Conservation (phyloP, 2,797 vertebrate species). For the Liasis olivaceus region DNA sequence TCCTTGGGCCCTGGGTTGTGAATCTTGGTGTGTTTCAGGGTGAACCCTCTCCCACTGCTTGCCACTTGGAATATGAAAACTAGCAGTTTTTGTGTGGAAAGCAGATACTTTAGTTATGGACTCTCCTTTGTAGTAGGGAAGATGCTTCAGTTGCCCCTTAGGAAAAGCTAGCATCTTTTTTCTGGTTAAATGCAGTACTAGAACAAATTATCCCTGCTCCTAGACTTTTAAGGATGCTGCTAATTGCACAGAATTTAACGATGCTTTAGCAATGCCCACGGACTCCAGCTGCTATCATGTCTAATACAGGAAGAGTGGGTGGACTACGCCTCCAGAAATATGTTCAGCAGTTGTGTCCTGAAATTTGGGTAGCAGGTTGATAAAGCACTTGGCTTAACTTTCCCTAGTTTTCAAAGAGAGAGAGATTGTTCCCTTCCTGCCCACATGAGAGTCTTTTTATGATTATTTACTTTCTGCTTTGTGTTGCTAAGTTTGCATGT, state of each 20-base stretch:
- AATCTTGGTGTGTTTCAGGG: neutral
- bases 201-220: neutral
- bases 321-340: slow-evolving; percentile 1
- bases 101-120: neutral
- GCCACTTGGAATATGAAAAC: neutral
- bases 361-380: neutral
- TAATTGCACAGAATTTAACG: neutral
- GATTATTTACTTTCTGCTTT: neutral
- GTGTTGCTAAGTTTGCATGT: neutral
- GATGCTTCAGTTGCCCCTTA: neutral
- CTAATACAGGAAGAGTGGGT: fast-evolving
- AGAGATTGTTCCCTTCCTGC: neutral
- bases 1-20: neutral
- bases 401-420: neutral
- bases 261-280: neutral
- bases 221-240: neutral
- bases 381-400: neutral
- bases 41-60: neutral
- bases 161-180: neutral
- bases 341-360: neutral
- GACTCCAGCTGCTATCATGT: neutral
- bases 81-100: neutral
- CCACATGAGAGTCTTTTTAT: neutral
- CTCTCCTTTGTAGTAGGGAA: too few relatives aligned
- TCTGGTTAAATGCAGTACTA: neutral